Conservation (phyloP, 2,113 vertebrate genomes). For the Pteronura brasiliensis region DNA sequence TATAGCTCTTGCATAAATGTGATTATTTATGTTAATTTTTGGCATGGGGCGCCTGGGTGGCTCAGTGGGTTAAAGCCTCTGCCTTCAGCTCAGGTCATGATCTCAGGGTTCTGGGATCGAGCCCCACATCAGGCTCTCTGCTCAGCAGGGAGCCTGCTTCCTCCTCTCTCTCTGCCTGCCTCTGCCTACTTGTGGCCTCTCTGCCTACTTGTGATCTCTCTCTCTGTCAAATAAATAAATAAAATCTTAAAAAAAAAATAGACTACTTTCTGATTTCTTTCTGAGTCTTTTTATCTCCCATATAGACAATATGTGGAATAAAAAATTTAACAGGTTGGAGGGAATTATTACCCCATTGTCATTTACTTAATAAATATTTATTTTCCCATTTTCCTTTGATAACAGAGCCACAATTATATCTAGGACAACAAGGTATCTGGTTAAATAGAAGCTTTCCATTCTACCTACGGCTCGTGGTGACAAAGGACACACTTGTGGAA, state of each 20-base stretch:
- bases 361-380: neutral
- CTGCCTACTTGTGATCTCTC: no score
- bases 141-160: no score
- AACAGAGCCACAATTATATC: neutral
- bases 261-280: neutral
- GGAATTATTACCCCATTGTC: neutral
- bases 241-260: no score
- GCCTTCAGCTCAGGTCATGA: no score
- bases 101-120: no score
- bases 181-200: no score
- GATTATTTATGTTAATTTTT: neutral
- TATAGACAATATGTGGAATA: neutral
- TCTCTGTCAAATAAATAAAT: no score
- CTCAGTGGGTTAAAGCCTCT: no score
- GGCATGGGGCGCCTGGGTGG: no score
- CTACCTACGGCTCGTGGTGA: neutral
- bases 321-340: neutral
- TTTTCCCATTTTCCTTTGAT: neutral
- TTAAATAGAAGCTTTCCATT: neutral
- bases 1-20: neutral
- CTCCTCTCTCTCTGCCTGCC: no score
- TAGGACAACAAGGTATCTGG: neutral
- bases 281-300: neutral
- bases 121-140: no score
- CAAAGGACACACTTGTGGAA: neutral